Percentiles rank a stretch among this genome's conserved stretches.
These are phyloP conservation scores for Prorops nasuta DNA, from an alignment of 1,140 invertebrate genomes.

Conservation along the genomic window DNA sequence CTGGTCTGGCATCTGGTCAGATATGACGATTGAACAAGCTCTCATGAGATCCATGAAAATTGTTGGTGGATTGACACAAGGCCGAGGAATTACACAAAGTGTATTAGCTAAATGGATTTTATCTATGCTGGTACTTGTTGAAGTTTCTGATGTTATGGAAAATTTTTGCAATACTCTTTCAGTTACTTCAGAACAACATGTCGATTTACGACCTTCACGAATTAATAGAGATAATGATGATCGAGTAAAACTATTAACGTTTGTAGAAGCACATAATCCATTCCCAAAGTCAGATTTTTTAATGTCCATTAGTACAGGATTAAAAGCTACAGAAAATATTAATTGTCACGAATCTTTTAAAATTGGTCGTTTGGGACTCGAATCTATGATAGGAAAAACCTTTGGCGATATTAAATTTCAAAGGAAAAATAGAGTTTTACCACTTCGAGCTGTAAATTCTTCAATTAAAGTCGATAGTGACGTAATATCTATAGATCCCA, in stretches of 20 bases:
- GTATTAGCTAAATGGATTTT: constrained; percentile 26
- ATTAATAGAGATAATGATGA: constrained; percentile 30
- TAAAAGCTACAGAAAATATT: constrained; percentile 14
- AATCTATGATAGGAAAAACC: background rate
- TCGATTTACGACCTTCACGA: constrained; percentile 37
- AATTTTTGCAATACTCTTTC: constrained; percentile 33
- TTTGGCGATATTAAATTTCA: constrained; percentile 23
- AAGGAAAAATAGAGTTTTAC: constrained; percentile 13
- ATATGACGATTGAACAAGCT: constrained; percentile 45
- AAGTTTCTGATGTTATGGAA: constrained; percentile 33
- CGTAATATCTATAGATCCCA: too few relatives aligned
- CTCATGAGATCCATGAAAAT: constrained; percentile 40
- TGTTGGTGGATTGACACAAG: constrained; percentile 29
- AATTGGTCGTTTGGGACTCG: too few relatives aligned
- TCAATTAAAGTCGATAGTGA: too few relatives aligned
- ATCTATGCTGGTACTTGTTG: constrained; percentile 18
- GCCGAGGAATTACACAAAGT: constrained; percentile 26
- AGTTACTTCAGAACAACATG: constrained; percentile 36
- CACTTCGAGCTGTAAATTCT: too few relatives aligned
- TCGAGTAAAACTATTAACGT: constrained; percentile 21
- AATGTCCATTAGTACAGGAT: constrained; percentile 32
- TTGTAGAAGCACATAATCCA: constrained; percentile 25
- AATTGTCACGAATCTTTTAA: constrained; percentile 32
- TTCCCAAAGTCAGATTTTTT: constrained; percentile 36
- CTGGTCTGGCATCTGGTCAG: constrained; percentile 46